Base-by-base conservation (phyloP, 2,113 vertebrate genomes). In the Callipepla californica region DNA sequence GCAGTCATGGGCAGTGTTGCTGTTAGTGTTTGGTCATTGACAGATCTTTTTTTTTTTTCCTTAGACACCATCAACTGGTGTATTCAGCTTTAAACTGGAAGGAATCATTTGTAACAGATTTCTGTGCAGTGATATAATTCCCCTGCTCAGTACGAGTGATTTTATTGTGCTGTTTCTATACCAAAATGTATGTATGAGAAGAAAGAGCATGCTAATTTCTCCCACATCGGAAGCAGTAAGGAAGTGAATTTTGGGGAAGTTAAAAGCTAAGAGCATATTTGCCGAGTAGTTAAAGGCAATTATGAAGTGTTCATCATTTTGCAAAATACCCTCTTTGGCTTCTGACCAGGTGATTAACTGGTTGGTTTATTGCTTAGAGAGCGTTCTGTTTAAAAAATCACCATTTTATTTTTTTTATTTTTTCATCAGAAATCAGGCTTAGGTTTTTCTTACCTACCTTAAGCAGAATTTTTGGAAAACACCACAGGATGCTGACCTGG, bases 101-200 rank as follows among this genome's bases (percentile, higher is more conserved):
- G 87, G 77, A 90, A 53, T 92, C 63, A 14, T 77, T 88, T 68
- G 80, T 63, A 80, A 34, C 70, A n/a, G 70, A 55, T 86, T 62
- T 42, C 30, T 88, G 32, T 83, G 55, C 89, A 90, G 76, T 44
- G 44, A 66, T 82, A 34, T 0, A n/a, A 87, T 82, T 28, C 86
- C n/a, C 55, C 80, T 79, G 25, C 53, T 76, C 65, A 55, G 26
- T 77, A 75, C 38, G 80, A 58, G 18, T 66, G 78, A 36, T 76
- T 82, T 91, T 40, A 40, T 65, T 58, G 15, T 67, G 34, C 44
- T 92, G 66, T 84, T 89, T 90, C 79, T 11, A 11, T 51, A 38
- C 57, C 30, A 42, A 59, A 34, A 84, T 51, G 26, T 74, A 20
- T 9, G 18, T 36, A 40, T 57, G 61, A 77, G 87, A 89, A 55